Evolutionary conservation across 2,797 vertebrate genomes (phyloP), one percentile per base, ranked within the genome.

Genomic region (Schizopygopsis malacanthus): DNA sequence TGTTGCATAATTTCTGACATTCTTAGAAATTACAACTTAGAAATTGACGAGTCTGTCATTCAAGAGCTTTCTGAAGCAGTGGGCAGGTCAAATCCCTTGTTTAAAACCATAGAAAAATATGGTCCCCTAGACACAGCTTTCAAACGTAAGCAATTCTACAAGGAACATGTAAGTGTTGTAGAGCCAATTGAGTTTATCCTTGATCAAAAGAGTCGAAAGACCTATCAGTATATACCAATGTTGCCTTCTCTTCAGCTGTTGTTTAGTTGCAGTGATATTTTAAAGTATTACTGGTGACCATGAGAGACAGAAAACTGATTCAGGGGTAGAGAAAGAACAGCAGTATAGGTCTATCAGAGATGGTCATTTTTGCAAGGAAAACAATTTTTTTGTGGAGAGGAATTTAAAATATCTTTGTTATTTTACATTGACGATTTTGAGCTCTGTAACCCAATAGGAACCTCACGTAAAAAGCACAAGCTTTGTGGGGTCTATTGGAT

Each of bases 391-490:
- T 8, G 22, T 15, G 7, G 28, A 33, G 78, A 67, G 15, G 78
- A 79, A n/a, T 79, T 79, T 28, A 78, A 77, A 77, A 54, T 77
- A 77, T 52, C 47, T 28, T 52, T 77, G 5, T 77, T 50, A 67
- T 67, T 67, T 6, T 37, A 67, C 63, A 67, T 37, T 33, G 15
- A 67, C 3, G 28, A 67, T 37, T 54, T 56, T 78, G 33, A 54
- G 37, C 18, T 54, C 52, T 39, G 52, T 20, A 54, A 78, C 54
- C 33, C 47, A 33, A 33, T 33, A 33, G 28, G 28, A 33, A 33
- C 28, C 28, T 33, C 28, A 33, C 28, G 28, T 33, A 33, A 33
- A 33, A 33, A 33, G 28, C 28, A 33, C 28, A 33, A 33, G 28
- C 28, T 33, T 33, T 33, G 28, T 33, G 28, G 28, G 28, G 28